Percentiles rank a stretch among this genome's conserved stretches.
phyloP scores from a whole-genome alignment of 2,888 invertebrate species.

The Spatulosminthurus flaviceps region DNA sequence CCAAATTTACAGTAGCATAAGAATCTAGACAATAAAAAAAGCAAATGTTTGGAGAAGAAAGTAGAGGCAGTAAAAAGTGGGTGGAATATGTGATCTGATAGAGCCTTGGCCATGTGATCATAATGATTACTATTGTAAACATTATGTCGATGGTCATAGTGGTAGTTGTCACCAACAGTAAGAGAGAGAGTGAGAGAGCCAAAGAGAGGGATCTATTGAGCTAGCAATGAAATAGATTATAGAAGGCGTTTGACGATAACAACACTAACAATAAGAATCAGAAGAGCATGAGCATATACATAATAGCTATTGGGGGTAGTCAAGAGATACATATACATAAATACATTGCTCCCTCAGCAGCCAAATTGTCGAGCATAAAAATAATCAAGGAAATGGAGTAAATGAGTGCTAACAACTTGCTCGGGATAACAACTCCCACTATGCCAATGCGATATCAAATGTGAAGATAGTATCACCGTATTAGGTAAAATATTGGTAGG shows the following conservation, averaged over 20 bases:
- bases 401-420: conserved; percentile 37
- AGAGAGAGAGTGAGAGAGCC: no score
- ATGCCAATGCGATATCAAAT: neutral
- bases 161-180: no score
- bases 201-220: neutral
- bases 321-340: no score
- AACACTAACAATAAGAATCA: no score
- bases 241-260: neutral
- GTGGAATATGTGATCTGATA: neutral
- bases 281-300: no score
- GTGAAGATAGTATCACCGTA: neutral
- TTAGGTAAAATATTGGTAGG: neutral
- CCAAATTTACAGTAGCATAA: no score
- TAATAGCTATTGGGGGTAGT: no score
- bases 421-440: neutral
- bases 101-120: neutral
- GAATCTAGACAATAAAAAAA: neutral
- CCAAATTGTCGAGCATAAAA: conserved; percentile 39
- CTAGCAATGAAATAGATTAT: conserved; percentile 4
- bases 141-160: no score
- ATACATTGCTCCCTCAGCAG: neutral
- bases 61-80: neutral
- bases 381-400: conserved; percentile 53
- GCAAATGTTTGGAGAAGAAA: neutral
- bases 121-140: neutral